These are phyloP conservation scores for Tympanuchus pallidicinctus DNA, from an alignment of 2,113 vertebrate species.

Conservation along the genomic window DNA sequence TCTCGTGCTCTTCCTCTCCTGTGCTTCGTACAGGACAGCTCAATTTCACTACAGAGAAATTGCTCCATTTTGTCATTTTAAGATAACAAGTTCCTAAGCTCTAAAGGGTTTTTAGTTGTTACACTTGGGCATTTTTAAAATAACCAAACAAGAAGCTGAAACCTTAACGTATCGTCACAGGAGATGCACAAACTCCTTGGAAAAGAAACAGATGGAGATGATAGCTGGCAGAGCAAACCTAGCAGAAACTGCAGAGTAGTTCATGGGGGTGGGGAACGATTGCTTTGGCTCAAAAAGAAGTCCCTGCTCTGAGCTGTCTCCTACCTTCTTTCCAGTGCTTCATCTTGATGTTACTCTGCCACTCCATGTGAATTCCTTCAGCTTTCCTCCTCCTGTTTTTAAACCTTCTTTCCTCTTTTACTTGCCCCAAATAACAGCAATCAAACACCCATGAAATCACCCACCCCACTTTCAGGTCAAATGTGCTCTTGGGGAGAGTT, in stretches of 20 bases:
- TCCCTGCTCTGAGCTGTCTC: background rate
- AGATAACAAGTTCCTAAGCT: background rate
- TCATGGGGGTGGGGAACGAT: too few species aligned
- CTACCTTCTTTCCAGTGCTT: background rate
- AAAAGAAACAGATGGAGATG: background rate
- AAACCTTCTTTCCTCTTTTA: background rate
- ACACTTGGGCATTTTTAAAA: background rate
- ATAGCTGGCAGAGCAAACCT: background rate
- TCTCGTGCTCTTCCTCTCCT: background rate
- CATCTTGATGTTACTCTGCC: background rate
- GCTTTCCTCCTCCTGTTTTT: background rate
- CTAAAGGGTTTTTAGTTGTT: background rate
- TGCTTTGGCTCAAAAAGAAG: background rate
- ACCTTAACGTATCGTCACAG: background rate
- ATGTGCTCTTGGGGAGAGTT: background rate
- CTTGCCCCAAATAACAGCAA: background rate
- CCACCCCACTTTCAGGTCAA: background rate
- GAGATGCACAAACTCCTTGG: background rate
- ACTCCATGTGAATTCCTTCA: background rate
- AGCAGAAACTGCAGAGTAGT: background rate
- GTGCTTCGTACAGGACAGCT: background rate
- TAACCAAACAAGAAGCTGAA: background rate
- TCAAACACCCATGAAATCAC: background rate
- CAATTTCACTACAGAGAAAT: background rate
- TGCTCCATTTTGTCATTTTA: background rate